Evolutionary conservation across 2,888 invertebrate genomes (phyloP).

Genomic region (Acanthosepion pharaonis): DNA sequence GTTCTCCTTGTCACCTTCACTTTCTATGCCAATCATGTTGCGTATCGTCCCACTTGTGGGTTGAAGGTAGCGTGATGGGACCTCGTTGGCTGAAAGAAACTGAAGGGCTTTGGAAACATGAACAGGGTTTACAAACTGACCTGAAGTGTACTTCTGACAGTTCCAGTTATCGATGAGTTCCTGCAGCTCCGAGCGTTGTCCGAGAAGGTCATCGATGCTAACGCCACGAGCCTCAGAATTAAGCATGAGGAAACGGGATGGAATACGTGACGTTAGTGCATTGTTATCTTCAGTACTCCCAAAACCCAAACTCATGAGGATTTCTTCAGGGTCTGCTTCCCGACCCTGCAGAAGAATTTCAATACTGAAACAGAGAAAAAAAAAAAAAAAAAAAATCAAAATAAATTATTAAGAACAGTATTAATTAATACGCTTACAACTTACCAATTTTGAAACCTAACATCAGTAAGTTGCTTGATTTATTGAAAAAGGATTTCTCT

Average conservation of each 20-base stretch:
- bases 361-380: slow-evolving; percentile 59
- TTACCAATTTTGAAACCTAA: too few species aligned
- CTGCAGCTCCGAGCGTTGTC: slow-evolving; percentile 60
- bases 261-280: slow-evolving; percentile 79
- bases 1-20: not conserved
- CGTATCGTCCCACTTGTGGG: not conserved
- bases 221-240: slow-evolving; percentile 87
- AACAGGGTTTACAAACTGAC: slow-evolving; percentile 47
- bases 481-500: too few species aligned
- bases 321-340: slow-evolving; percentile 90
- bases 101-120: slow-evolving; percentile 36
- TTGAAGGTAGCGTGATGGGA: slow-evolving; percentile 37
- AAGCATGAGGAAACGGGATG: slow-evolving; percentile 83
- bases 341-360: slow-evolving; percentile 83
- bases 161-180: slow-evolving; percentile 54
- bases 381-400: not conserved
- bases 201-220: slow-evolving; percentile 83
- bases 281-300: slow-evolving; percentile 65
- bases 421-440: too few species aligned
- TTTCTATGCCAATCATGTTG: not conserved
- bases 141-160: slow-evolving; percentile 45
- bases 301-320: slow-evolving; percentile 81
- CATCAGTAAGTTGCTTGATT: too few species aligned
- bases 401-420: too few species aligned
- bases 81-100: slow-evolving; percentile 42